Evolutionary conservation across 2,797 vertebrate genomes (phyloP), one percentile per base, ranked within the genome.

Genomic region (Gambusia yucatana): DNA sequence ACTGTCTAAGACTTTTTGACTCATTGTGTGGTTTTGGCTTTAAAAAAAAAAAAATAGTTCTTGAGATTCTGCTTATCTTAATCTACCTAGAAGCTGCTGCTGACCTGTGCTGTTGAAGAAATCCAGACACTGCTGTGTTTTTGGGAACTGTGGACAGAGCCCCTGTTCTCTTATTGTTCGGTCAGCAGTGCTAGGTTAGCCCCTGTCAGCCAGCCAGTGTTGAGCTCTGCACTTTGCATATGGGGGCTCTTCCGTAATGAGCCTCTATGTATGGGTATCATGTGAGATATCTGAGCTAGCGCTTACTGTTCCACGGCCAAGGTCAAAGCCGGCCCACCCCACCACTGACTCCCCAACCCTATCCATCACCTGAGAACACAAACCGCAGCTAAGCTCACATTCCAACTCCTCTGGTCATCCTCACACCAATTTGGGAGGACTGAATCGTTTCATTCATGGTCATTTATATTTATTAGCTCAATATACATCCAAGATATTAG

Each of bases 211-310:
- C 91, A 78, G 93, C 93, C 93, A 93, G 92, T 93, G 95, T 94
- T 91, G 88, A 96, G 94, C 91, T 91, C 86, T 93, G 94, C 94
- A 95, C 94, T 95, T 94, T 93, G 91, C 93, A 95, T 94, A 92
- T 91, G 91, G 90, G 91, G 93, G 87, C 90, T 93, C 93, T 96
- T 95, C 95, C 93, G 94, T 96, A 95, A 95, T 95, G 95, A 95
- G 91, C 92, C 89, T 90, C 92, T 91, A 92, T 94, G 94, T 92
- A 92, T 93, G 93, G 93, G 94, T 96, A 95, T 96, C 95, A 93
- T 94, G 92, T 95, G 87, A 95, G 95, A 95, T 94, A 95, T 94
- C 95, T 95, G 94, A 95, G 95, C 95, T 96, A 93, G 92, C 88
- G 92, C 90, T 95, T 94, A 93, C 92, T 91, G 91, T 93, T 92